Conservation (phyloP, 2,113 vertebrate genomes). For the Crotalus viridis region DNA sequence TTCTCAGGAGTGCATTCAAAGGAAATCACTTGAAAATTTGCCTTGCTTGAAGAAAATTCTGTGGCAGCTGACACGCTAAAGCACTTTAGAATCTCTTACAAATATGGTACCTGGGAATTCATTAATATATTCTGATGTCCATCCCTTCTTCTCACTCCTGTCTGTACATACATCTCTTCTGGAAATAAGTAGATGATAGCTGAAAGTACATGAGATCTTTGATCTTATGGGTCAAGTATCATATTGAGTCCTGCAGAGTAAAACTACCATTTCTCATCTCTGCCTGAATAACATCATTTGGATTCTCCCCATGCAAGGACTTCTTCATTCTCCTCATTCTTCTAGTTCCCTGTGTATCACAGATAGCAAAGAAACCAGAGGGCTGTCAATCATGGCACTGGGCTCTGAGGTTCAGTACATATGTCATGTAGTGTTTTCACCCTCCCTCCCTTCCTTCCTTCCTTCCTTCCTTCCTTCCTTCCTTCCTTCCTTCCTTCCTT, state of each 20-base stretch:
- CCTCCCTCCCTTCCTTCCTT: neutral
- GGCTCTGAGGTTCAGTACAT: neutral
- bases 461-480: neutral
- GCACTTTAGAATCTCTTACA: neutral
- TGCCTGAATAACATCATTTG: rapidly evolving
- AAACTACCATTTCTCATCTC: rapidly evolving
- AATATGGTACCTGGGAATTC: neutral
- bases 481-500: neutral
- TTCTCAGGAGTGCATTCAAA: neutral
- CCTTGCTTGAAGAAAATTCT: neutral
- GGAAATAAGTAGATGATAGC: rapidly evolving
- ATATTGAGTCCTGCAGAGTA: neutral
- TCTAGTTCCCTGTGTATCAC: rapidly evolving
- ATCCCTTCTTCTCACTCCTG: neutral
- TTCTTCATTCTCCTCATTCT: neutral
- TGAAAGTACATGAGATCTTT: neutral
- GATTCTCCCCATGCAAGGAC: rapidly evolving
- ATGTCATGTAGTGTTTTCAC: rapidly evolving
- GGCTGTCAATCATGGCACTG: rapidly evolving
- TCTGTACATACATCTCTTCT: neutral
- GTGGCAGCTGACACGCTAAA: neutral
- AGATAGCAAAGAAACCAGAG: rapidly evolving
- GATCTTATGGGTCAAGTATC: neutral
- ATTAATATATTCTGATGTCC: neutral
- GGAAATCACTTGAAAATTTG: neutral